Percentiles rank a stretch among this genome's conserved stretches.
Evolutionary conservation across 2,113 vertebrate species (phyloP).

Genomic region (Lonchura striata): DNA sequence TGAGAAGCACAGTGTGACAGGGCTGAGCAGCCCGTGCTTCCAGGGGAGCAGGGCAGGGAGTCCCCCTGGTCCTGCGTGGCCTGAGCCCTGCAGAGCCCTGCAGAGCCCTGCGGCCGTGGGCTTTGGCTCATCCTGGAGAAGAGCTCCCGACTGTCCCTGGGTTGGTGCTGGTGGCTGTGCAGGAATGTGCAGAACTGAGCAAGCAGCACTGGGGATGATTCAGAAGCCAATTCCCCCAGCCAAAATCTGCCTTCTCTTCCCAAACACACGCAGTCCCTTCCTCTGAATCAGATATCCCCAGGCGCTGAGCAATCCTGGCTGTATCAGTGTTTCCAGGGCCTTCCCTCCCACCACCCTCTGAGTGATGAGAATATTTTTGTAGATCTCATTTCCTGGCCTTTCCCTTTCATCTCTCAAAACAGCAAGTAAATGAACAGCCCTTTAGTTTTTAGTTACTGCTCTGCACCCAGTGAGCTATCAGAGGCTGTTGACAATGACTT

Average conservation of each 20-base stretch:
- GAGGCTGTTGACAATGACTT: conserved; percentile 5
- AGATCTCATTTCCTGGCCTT: conserved; percentile 54
- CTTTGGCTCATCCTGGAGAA: not conserved
- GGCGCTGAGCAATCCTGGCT: conserved; percentile 61
- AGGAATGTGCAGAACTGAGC: not conserved
- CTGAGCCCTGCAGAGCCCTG: not conserved
- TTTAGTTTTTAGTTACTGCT: conserved; percentile 36
- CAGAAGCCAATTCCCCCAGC: not conserved
- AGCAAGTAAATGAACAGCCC: conserved; percentile 24
- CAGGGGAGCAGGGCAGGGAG: not conserved
- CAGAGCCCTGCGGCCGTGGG: not conserved
- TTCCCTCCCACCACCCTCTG: conserved; percentile 51
- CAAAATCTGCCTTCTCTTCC: not conserved
- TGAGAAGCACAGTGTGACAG: not conserved
- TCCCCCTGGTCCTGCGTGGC: accelerated
- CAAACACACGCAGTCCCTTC: not conserved
- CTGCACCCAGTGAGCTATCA: conserved; percentile 37
- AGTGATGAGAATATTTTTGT: conserved; percentile 39
- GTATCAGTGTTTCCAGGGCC: conserved; percentile 55
- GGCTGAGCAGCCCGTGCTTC: not conserved
- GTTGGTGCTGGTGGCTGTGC: accelerated
- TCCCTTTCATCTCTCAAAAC: conserved; percentile 48
- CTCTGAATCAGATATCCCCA: conserved; percentile 60
- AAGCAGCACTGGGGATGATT: not conserved
- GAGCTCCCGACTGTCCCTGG: not conserved